phyloP scores from a whole-genome alignment of 2,888 invertebrate species.

The Hydraecia micacea region DNA sequence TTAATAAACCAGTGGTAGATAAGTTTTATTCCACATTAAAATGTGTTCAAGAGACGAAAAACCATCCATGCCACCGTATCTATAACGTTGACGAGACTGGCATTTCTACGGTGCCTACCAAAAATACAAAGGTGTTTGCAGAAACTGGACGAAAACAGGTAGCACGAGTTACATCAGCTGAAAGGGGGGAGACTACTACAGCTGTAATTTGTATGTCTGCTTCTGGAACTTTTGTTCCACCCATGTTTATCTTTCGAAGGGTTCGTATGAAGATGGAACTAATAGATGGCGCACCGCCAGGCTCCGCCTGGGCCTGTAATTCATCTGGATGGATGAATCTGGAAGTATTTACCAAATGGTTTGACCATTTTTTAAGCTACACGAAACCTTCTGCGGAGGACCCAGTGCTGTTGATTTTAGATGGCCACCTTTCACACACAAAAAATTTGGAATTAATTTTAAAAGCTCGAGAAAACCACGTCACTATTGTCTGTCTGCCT shows the following conservation, averaged over 20 bases:
- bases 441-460: too few relatives aligned
- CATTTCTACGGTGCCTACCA: not conserved
- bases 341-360: too few relatives aligned
- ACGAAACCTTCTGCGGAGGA: not conserved
- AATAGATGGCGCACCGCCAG: not conserved
- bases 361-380: not conserved
- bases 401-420: not conserved
- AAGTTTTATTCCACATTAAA: not conserved
- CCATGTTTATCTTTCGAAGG: not conserved
- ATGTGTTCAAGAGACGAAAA: not conserved
- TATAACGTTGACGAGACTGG: not conserved
- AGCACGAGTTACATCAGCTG: not conserved
- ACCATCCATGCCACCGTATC: not conserved
- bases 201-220: slow-evolving; percentile 3
- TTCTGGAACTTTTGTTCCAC: slow-evolving; percentile 1
- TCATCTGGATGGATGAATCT: too few relatives aligned
- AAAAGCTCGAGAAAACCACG: too few relatives aligned
- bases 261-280: not conserved
- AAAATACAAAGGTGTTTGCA: not conserved
- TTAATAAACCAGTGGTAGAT: not conserved
- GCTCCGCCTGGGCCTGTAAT: not conserved
- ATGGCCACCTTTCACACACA: not conserved
- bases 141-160: not conserved
- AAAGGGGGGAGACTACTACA: not conserved
- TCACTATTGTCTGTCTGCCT: too few relatives aligned